A percentile compares a stretch with the other conserved stretches of the same genome.
Conservation (phyloP, 2,113 vertebrate species). For the Nettapus auritus region DNA sequence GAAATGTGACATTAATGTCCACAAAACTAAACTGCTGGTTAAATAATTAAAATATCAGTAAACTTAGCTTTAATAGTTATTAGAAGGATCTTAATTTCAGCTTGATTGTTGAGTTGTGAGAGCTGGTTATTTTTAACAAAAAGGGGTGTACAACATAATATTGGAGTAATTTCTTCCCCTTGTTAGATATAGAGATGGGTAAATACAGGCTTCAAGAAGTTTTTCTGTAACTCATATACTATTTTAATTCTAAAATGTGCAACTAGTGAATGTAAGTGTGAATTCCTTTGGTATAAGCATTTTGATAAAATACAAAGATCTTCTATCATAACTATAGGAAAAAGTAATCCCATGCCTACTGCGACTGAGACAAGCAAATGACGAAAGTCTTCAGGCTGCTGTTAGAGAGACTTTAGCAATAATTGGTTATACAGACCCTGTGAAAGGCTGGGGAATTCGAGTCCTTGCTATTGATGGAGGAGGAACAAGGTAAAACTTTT, state of each 20-base stretch:
- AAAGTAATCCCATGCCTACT: conserved; percentile 89
- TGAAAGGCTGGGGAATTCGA: conserved; percentile 89
- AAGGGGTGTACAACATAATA: accelerated
- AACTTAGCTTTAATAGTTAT: background rate
- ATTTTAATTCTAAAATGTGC: background rate
- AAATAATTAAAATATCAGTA: background rate
- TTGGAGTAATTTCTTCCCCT: background rate
- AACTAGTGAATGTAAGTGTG: background rate
- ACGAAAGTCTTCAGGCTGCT: conserved; percentile 88
- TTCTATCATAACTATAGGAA: conserved; percentile 78
- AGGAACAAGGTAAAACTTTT: conserved; percentile 88
- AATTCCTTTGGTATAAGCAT: background rate
- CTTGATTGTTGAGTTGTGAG: background rate
- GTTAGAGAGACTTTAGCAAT: conserved; percentile 91
- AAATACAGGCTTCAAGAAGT: background rate
- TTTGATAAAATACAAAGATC: background rate
- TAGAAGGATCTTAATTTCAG: background rate
- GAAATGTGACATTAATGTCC: background rate
- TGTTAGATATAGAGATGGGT: background rate
- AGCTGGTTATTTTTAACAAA: background rate
- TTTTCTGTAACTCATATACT: background rate
- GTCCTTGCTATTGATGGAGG: conserved; percentile 93
- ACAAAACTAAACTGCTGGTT: background rate
- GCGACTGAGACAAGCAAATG: conserved; percentile 84
- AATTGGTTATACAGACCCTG: conserved; percentile 89